Evolutionary conservation across 2,113 vertebrate genomes (phyloP), one percentile per base, ranked within the genome.

Genomic region (Tragelaphus imberbis): DNA sequence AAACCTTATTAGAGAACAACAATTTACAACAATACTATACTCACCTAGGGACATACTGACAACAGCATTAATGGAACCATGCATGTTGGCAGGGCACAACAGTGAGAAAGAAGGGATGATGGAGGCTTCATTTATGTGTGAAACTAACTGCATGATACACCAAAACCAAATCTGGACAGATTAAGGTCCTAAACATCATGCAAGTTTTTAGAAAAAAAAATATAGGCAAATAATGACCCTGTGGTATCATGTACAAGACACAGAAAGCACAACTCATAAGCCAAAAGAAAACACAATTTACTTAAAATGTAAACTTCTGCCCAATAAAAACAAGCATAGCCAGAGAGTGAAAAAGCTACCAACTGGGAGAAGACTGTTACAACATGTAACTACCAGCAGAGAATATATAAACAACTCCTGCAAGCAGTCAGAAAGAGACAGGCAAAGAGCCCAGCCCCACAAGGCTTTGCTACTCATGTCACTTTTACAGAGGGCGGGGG

Each of bases 181-280:
- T 30, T 40, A 53, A 79, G 58, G 21, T 68, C 16, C 47, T 71
- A 92, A 91, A 61, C n/a, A 7, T 19, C 65, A 84, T 21, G 71
- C 17, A 88, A 63, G 6, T 6, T 81, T 90, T 53, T 51, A 80
- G 65, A 71, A 94, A 33, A 94, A 33, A 88, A 81, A 86, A 91
- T 23, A 21, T 0, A 71, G 27, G 49, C 55, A 14, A 94, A 68
- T 92, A 88, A 84, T 28, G 33, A 91, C 55, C 58, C 28, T n/a
- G 2, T 17, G 36, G n/a, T n/a, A 71, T 56, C 23, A 58, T 12
- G 4, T 7, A 47, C 44, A 84, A 96, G 47, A 79, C n/a, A 56
- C 17, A 77, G 85, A 53, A 91, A 58, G 84, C 61, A 56, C 33
- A 94, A 55, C 5, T 7, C 2, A 30, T 19, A 28, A 82, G 6